phyloP scores from a whole-genome alignment of 2,888 invertebrate genomes.

The Dynastes maya region DNA sequence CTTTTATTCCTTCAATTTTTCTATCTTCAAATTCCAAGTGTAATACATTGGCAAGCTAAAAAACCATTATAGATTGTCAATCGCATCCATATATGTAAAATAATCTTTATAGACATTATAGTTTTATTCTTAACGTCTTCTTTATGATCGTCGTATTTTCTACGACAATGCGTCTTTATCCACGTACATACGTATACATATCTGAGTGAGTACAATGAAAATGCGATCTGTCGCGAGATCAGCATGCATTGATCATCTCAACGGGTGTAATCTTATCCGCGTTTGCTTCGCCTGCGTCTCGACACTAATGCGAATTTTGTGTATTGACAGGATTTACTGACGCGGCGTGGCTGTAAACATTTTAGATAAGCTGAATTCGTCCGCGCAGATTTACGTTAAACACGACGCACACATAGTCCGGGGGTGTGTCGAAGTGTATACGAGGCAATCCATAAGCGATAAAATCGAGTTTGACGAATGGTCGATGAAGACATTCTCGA shows the following conservation, averaged over 20 bases:
- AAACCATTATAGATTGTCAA: too few relatives aligned
- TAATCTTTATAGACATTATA: neutral
- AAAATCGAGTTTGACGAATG: slow-evolving; percentile 9
- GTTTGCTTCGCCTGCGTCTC: neutral
- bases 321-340: slow-evolving; percentile 35
- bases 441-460: neutral
- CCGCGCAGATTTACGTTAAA: slow-evolving; percentile 19
- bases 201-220: neutral
- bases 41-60: too few relatives aligned
- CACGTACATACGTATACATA: neutral
- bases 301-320: slow-evolving; percentile 42
- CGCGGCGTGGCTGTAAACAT: slow-evolving; percentile 13
- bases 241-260: slow-evolving; percentile 14
- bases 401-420: neutral
- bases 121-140: neutral
- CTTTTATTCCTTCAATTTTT: too few relatives aligned
- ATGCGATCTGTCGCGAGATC: neutral
- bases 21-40: too few relatives aligned
- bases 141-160: neutral
- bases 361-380: slow-evolving; percentile 32
- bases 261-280: slow-evolving; percentile 37
- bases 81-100: neutral
- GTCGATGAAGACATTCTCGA: neutral
- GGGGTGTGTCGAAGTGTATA: too few relatives aligned
- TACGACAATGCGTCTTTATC: neutral